phyloP scores from a whole-genome alignment of 2,888 invertebrate species.

The Plagiodera versicolora region DNA sequence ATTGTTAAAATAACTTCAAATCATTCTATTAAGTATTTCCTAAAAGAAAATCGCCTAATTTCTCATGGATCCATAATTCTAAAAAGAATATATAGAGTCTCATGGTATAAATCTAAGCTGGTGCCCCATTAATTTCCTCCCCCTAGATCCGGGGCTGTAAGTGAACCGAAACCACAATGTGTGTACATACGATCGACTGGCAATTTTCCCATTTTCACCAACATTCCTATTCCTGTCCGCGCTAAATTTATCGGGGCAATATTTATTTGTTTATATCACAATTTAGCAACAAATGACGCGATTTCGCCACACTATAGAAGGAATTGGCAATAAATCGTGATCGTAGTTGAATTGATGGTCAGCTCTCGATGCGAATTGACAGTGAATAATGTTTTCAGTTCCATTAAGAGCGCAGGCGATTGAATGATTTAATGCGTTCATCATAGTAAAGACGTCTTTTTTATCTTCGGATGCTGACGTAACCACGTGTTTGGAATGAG shows the following conservation, averaged over 20 bases:
- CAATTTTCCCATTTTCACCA: slow-evolving; percentile 11
- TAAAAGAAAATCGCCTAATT: too few species aligned
- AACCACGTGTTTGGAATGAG: neutral
- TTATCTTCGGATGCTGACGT: slow-evolving; percentile 1
- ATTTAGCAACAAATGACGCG: slow-evolving; percentile 7
- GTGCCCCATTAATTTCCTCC: too few species aligned
- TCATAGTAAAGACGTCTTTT: neutral
- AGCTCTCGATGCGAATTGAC: neutral
- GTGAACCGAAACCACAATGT: too few species aligned
- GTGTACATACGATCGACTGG: slow-evolving; percentile 22
- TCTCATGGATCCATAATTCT: too few species aligned
- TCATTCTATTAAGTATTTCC: too few species aligned
- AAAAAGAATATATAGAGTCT: too few species aligned
- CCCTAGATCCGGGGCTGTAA: too few species aligned
- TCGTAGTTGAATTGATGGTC: neutral
- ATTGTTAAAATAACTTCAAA: too few species aligned
- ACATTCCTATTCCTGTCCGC: slow-evolving; percentile 14
- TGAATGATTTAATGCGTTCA: neutral
- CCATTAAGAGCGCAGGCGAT: neutral
- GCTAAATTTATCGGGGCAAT: slow-evolving; percentile 14
- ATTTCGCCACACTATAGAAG: slow-evolving; percentile 1
- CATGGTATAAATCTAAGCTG: too few species aligned
- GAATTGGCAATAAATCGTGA: slow-evolving; percentile 2
- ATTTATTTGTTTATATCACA: slow-evolving; percentile 17
- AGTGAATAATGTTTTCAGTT: slow-evolving; percentile 11